Conservation (phyloP, 2,797 vertebrate genomes). For the Myotis findleyi region DNA sequence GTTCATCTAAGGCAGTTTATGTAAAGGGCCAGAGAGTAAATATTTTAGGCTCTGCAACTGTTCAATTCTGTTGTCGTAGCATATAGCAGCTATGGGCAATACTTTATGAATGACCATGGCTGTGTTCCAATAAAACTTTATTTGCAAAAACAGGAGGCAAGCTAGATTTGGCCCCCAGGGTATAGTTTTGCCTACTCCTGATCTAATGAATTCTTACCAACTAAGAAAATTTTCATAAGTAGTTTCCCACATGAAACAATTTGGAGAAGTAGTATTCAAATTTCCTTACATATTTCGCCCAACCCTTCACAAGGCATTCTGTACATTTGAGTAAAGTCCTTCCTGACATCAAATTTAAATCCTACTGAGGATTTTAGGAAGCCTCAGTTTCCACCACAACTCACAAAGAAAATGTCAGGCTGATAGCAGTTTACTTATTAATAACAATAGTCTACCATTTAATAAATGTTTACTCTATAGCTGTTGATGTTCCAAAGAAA, state of each 20-base stretch:
- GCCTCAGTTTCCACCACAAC: background rate
- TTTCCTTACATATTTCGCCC: slow-evolving; percentile 3
- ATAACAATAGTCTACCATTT: background rate
- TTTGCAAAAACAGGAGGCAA: background rate
- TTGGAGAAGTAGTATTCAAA: slow-evolving; percentile 8
- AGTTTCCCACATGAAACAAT: background rate
- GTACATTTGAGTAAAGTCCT: background rate
- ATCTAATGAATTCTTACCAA: background rate
- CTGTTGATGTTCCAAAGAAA: background rate
- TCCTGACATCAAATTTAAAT: background rate
- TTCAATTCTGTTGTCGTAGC: background rate
- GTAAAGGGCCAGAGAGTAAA: background rate
- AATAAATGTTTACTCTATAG: slow-evolving; percentile 4
- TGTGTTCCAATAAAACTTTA: slow-evolving; percentile 62
- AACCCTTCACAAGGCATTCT: background rate
- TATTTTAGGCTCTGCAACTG: background rate
- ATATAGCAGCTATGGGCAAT: background rate
- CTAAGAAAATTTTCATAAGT: background rate
- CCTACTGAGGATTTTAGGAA: background rate
- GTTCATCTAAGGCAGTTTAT: slow-evolving; percentile 14
- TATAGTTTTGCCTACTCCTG: background rate
- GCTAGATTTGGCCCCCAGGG: background rate
- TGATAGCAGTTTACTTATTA: background rate
- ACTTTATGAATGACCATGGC: background rate
- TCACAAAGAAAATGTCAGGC: background rate